Evolutionary conservation across 2,113 vertebrate genomes (phyloP), one percentile per base, ranked within the genome.

Genomic region (Saguinus midas): DNA sequence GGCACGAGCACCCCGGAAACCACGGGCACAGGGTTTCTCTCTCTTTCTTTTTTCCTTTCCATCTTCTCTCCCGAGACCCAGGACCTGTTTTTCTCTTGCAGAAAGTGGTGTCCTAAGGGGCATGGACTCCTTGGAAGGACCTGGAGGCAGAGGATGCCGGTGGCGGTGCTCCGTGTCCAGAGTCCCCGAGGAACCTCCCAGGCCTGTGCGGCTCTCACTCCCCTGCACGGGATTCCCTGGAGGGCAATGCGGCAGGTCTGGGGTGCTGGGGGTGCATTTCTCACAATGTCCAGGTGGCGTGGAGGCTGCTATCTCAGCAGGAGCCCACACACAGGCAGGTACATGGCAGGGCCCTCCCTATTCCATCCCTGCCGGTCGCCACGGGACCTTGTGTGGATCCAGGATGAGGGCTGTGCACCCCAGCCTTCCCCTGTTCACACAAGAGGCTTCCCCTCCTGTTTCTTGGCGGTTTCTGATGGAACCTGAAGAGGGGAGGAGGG

Each of bases 1-100:
- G 43, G 57, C 1, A 1, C 6, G 25, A 61, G 64, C 23, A 1
- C 52, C 37, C 18, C 1, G 0, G 5, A 10, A 37, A 5, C 8
- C 20, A 17, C 5, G 5, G 0, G 12, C 35, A 6, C n/a, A 25
- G 20, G 73, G 0, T 27, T 13, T 43, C 12, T 18, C 45, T 43
- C 12, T 18, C 45, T 25, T 11, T 9, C 1, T 50, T 10, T 27
- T 17, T 43, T 43, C 25, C 55, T 8, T 40, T 14, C 5, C 45
- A 29, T n/a, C 17, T 29, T 40, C 29, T 52, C 40, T 37, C 27
- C 27, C 8, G 75, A 81, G 52, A 40, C 43, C 27, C 58, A 48
- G 6, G 32, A 40, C 29, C 61, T 35, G 23, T 3, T 4, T 61
- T 79, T 27, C 61, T 70, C 72, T 4, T 12, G 48, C 57, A 76